Conservation (phyloP, 2,113 vertebrate species). For the Colossoma macropomum region DNA sequence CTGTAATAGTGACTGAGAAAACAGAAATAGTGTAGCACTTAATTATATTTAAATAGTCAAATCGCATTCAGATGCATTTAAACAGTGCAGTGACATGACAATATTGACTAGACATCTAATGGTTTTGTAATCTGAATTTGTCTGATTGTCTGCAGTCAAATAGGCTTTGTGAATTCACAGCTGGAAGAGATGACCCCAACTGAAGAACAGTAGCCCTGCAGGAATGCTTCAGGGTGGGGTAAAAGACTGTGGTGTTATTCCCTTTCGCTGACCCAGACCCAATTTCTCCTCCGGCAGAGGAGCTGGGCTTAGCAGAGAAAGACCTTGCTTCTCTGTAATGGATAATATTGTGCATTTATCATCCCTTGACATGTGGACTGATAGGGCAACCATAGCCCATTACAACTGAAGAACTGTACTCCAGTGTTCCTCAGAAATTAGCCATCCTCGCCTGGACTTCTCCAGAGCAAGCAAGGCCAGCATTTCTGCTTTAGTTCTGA, state of each 20-base stretch:
- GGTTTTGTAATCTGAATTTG: not conserved
- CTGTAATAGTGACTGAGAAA: too few relatives aligned
- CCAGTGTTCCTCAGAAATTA: constrained; percentile 22
- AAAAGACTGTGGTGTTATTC: constrained; percentile 15
- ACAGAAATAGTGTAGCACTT: too few relatives aligned
- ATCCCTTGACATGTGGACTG: constrained; percentile 55
- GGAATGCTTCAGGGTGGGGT: not conserved
- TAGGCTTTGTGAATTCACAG: not conserved
- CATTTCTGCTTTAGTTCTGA: not conserved
- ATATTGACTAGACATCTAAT: not conserved
- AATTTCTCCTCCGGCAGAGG: constrained; percentile 31
- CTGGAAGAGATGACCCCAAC: constrained; percentile 11
- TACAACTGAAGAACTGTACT: constrained; percentile 27
- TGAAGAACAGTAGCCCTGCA: constrained; percentile 23
- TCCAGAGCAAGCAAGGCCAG: not conserved
- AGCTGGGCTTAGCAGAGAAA: constrained; percentile 38
- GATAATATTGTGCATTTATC: constrained; percentile 62
- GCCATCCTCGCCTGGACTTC: not conserved
- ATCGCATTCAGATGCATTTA: not conserved
- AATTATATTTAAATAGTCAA: too few relatives aligned
- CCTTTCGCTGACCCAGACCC: constrained; percentile 32
- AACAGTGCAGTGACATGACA: not conserved
- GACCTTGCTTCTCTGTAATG: constrained; percentile 48
- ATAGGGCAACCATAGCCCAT: constrained; percentile 58
- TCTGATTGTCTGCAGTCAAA: not conserved